Conservation (phyloP, 2,888 invertebrate genomes). For the Cryptops parisi region DNA sequence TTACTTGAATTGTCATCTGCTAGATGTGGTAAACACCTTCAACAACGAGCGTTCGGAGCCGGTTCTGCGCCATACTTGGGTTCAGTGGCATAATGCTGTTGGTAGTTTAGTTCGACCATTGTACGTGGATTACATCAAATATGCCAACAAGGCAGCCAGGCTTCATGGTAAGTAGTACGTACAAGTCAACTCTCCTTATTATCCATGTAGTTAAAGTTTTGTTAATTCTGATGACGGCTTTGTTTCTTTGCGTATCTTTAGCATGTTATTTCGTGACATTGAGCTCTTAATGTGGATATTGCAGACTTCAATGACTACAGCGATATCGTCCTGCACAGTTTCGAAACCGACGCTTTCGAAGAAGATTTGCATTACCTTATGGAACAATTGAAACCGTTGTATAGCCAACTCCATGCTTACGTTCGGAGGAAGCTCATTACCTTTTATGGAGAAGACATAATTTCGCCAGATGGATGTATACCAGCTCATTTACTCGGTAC, state of each 20-base stretch:
- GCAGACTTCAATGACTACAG: conserved; percentile 74
- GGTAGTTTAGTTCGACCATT: conserved; percentile 59
- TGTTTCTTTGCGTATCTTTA: too few species aligned
- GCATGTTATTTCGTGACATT: too few species aligned
- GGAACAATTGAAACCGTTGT: conserved; percentile 48
- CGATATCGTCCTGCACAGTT: conserved; percentile 77
- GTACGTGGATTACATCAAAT: conserved; percentile 60
- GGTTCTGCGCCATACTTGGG: conserved; percentile 61
- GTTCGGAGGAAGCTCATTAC: conserved; percentile 51
- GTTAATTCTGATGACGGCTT: too few species aligned
- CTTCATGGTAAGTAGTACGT: conserved; percentile 51
- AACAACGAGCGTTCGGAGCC: too few species aligned
- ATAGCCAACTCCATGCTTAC: conserved; percentile 68
- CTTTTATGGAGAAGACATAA: conserved; percentile 50
- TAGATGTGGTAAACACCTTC: too few species aligned
- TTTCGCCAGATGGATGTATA: conserved; percentile 57
- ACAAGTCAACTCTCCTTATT: too few species aligned
- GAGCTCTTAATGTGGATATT: too few species aligned
- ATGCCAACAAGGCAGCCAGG: conserved; percentile 63
- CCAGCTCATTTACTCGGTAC: conserved; percentile 66
- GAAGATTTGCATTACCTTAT: conserved; percentile 40
- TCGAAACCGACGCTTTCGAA: conserved; percentile 56
- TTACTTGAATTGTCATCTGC: too few species aligned
- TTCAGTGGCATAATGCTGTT: conserved; percentile 60
- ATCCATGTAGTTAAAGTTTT: too few species aligned